Evolutionary conservation across 2,888 invertebrate genomes (phyloP), one percentile per base, ranked within the genome.

Genomic region (Trimorus sp.): DNA sequence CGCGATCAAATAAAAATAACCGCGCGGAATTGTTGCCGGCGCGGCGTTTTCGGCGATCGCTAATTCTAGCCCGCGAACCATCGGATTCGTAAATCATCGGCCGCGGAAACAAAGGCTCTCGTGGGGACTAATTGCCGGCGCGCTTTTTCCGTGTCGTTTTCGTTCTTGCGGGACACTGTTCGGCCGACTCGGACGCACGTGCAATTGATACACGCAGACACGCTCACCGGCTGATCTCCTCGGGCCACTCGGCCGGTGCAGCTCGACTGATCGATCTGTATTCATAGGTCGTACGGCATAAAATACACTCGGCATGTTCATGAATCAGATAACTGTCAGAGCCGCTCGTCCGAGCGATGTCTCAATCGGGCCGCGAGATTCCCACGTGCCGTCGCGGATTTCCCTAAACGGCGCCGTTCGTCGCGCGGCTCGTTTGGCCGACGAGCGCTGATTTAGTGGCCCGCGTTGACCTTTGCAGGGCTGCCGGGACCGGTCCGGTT

Each of bases 311-410:
- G 91, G 90, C 89, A 91, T 91, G 91, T 91, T 91, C 91, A 91
- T 91, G 91, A 91, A 91, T 91, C 91, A 91, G 91, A 91, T 91
- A 91, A 91, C 91, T 91, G 91, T 91, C 91, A 90, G 90, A 87
- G 90, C 87, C 87, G 89, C 87, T 90, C 86, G 85, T 84, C 85
- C 89, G 82, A 85, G 62, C 85, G 89, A 91, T 90, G 91, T 91
- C 91, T 91, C 91, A 91, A 91, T 91, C 90, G 88, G 87, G 84
- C 85, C 82, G 59, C 82, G 53, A 15, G 48, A 48, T 48, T 48
- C 48, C 48, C 14, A 12, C 48, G 12, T 14, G 48, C 48, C n/a
- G 12, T 48, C 26, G 9, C 36, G 11, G 7, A 49, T 53, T 53
- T 53, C 16, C 53, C 26, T 53, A 26, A 53, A 53, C 53, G 26